Percentiles rank a stretch among this genome's conserved stretches.
Evolutionary conservation across 2,113 vertebrate species (phyloP).

Genomic region (Rhynchomys soricoides): DNA sequence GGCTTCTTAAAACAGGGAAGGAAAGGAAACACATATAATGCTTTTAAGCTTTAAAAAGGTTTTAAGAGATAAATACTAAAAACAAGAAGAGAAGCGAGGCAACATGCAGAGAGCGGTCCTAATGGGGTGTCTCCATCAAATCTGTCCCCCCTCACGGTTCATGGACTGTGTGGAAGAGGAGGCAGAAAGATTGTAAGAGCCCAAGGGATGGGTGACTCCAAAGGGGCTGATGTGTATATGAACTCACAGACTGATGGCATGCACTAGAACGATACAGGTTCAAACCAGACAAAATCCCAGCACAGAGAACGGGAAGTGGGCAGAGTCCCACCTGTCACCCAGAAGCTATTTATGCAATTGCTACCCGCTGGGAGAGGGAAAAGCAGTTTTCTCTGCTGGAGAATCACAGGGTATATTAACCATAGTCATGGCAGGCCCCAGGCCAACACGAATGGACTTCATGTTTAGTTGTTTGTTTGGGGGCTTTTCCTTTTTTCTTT

Average conservation of each 20-base stretch:
- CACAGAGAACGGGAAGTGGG: neutral
- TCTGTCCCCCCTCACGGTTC: neutral
- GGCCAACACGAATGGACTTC: neutral
- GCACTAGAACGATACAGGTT: neutral
- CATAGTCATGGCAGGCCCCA: neutral
- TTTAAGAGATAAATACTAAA: neutral
- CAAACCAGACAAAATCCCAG: neutral
- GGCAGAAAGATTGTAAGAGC: neutral
- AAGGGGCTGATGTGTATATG: neutral
- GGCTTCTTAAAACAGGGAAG: neutral
- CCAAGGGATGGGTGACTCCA: neutral
- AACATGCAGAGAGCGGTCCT: neutral
- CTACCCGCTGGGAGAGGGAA: neutral
- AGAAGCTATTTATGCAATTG: neutral
- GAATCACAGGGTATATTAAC: accelerated
- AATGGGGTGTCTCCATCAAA: neutral
- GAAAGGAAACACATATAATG: neutral
- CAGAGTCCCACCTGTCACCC: no score
- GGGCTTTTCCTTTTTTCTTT: neutral
- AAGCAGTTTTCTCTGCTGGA: neutral
- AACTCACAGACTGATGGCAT: neutral
- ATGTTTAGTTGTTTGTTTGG: neutral
- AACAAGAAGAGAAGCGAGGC: neutral
- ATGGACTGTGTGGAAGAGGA: neutral
- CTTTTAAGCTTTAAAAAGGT: neutral